phyloP scores from a whole-genome alignment of 1,140 invertebrate genomes.

The Fopius arisanus region DNA sequence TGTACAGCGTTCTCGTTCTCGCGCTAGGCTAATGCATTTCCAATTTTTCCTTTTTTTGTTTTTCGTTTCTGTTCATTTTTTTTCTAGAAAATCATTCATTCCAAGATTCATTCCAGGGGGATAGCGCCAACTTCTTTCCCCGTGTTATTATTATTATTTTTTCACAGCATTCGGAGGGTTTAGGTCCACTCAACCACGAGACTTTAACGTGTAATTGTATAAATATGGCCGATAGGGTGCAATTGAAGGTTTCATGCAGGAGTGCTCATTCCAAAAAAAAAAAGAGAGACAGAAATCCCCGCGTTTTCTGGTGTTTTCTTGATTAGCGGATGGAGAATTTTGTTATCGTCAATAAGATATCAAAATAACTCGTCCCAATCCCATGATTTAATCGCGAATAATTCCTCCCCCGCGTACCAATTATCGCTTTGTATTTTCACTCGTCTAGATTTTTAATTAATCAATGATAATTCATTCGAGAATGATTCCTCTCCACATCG shows the following conservation, averaged over 20 bases:
- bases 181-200: not conserved
- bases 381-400: too few relatives aligned
- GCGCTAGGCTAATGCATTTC: not conserved
- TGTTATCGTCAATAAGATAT: too few relatives aligned
- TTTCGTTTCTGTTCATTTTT: not conserved
- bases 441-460: not conserved
- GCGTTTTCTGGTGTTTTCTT: too few relatives aligned
- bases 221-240: slow-evolving; percentile 15
- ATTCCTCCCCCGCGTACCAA: not conserved
- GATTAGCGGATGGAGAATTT: too few relatives aligned
- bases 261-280: not conserved
- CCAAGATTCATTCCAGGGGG: not conserved
- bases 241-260: not conserved
- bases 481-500: slow-evolving; percentile 12
- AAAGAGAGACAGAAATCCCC: too few relatives aligned
- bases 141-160: not conserved
- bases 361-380: too few relatives aligned
- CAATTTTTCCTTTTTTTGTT: not conserved
- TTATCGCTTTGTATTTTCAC: not conserved
- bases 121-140: not conserved
- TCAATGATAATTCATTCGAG: not conserved
- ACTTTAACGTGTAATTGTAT: not conserved
- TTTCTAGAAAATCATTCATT: not conserved
- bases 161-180: not conserved
- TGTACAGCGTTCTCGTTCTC: not conserved